Evolutionary conservation across 2,888 invertebrate genomes (phyloP).

Genomic region (Chesias legatella): DNA sequence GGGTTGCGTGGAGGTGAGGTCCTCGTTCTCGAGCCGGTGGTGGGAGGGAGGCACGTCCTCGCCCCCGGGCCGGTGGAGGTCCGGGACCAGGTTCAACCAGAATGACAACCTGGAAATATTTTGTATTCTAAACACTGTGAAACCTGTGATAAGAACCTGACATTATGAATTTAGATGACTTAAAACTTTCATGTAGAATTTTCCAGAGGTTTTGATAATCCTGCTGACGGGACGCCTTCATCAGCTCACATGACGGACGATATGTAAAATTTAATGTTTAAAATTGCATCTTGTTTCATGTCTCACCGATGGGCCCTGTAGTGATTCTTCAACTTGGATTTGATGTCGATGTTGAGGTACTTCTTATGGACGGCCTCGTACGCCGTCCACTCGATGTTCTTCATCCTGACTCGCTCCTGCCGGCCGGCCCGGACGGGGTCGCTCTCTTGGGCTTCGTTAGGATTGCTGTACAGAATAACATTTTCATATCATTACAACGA

Average conservation of each 20-base stretch:
- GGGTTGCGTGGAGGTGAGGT: conserved; percentile 76
- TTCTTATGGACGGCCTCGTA: conserved; percentile 96
- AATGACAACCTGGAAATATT: conserved; percentile 86
- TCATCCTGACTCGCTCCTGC: conserved; percentile 89
- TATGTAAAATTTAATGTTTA: too few relatives aligned
- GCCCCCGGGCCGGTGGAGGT: conserved; percentile 92
- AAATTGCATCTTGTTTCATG: neutral
- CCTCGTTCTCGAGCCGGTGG: conserved; percentile 90
- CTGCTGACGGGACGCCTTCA: too few relatives aligned
- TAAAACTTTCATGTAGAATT: too few relatives aligned
- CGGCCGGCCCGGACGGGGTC: conserved; percentile 84
- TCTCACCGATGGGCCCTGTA: conserved; percentile 91
- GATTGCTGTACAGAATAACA: conserved; percentile 83
- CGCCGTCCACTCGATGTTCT: conserved; percentile 95
- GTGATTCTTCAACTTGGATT: conserved; percentile 94
- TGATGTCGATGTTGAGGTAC: conserved; percentile 93
- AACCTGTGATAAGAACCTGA: too few relatives aligned
- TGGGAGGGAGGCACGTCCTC: conserved; percentile 92
- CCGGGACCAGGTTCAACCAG: conserved; percentile 97
- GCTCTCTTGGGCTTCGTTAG: conserved; percentile 90
- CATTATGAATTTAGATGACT: too few relatives aligned
- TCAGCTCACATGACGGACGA: too few relatives aligned
- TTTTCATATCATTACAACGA: too few relatives aligned
- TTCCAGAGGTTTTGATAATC: too few relatives aligned
- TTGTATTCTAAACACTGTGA: too few relatives aligned